Base-by-base conservation (phyloP, 2,113 vertebrate genomes). In the Aleadryas rufinucha region DNA sequence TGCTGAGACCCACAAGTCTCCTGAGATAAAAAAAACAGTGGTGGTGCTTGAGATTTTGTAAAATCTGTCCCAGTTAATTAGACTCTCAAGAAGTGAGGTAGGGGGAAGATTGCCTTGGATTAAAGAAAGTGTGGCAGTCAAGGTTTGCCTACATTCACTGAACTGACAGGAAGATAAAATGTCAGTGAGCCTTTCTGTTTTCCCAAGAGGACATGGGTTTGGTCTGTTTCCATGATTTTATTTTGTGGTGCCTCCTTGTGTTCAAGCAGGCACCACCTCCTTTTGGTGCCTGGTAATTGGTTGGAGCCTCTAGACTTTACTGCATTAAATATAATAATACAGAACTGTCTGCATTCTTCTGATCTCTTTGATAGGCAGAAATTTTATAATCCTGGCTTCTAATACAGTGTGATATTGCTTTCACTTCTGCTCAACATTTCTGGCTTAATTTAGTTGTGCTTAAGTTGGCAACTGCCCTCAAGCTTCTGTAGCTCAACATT, bases 401-500 rank as follows among this genome's bases (percentile, higher is more conserved):
- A 87, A 75, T 63, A 81, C 76, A 50, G 16, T 60, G 42, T 86
- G 76, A 49, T 95, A 82, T 23, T 79, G 50, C 63, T 89, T 83
- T 68, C 35, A 42, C 47, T 94, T 85, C 56, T 65, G 27, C 86
- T 95, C 7, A 2, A 89, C 78, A 72, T 91, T 93, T 82, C 85
- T 91, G 76, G 44, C 72, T 92, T 78, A 84, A 90, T 92, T 94
- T 92, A 88, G 79, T 95, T 93, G 69, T 94, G 80, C 95, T 93
- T 92, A 75, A 92, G 80, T 84, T 93, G 89, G 65, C 90, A 95
- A 77, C 88, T 96, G 89, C 89, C 92, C 84, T 89, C 11, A 7
- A 93, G 83, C 79, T 71, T 94, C 75, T 16, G 5, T 88, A 94
- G 44, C 84, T 89, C 80, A 85, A 71, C n/a, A 20, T 78, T 87